phyloP scores from a whole-genome alignment of 2,888 invertebrate genomes.

The Melitaea athalia region DNA sequence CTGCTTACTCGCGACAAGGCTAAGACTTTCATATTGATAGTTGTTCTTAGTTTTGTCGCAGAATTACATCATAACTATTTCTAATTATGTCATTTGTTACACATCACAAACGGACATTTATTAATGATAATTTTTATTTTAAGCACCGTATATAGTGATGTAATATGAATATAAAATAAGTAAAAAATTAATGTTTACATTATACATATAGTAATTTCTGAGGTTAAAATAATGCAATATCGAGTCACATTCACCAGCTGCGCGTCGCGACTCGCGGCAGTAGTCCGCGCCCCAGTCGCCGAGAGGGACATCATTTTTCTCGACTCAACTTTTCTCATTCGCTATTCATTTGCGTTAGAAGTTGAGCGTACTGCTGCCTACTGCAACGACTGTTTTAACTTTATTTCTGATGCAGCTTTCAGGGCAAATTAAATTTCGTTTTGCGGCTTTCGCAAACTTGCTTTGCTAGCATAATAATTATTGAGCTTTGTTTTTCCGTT shows the following conservation, averaged over 20 bases:
- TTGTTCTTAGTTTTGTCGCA: conserved; percentile 37
- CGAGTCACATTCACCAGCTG: conserved; percentile 42
- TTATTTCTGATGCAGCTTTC: conserved; percentile 82
- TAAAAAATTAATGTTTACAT: not conserved
- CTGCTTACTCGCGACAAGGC: conserved; percentile 29
- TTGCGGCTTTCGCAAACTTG: conserved; percentile 80
- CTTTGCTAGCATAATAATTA: conserved; percentile 78
- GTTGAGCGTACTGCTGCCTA: conserved; percentile 74
- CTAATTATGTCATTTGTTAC: conserved; percentile 33
- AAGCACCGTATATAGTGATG: too few relatives aligned
- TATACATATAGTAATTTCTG: not conserved
- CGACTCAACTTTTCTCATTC: conserved; percentile 80
- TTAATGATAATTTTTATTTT: too few relatives aligned
- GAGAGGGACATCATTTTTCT: conserved; percentile 81
- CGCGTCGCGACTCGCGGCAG: conserved; percentile 64
- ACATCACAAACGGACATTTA: not conserved
- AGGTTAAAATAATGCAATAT: not conserved
- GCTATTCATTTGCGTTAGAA: conserved; percentile 83
- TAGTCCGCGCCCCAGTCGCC: conserved; percentile 56
- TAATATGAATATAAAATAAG: not conserved
- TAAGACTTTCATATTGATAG: conserved; percentile 50
- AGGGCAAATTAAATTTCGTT: conserved; percentile 83
- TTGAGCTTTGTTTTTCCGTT: conserved; percentile 65
- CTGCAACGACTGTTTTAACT: conserved; percentile 82
- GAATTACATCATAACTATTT: conserved; percentile 19